Base-by-base conservation (phyloP, 2,113 vertebrate species). In the Poecile atricapillus region DNA sequence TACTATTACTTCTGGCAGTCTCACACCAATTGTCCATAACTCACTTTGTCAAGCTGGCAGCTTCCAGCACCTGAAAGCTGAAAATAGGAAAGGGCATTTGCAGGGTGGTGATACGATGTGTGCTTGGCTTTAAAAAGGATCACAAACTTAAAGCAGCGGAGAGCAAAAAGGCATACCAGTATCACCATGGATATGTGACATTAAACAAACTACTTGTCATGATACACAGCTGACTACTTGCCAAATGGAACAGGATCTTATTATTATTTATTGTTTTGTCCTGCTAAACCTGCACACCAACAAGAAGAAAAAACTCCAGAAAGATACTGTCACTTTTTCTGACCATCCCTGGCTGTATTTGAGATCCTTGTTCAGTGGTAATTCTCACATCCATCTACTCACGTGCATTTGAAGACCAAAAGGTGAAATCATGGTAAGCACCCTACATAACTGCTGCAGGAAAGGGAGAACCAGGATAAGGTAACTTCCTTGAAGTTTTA, bases 31-130 rank as follows among this genome's bases (percentile, higher is more conserved):
- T 73, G 70, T 90, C 75, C 75, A 23, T 94, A 94, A 86, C 79
- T 92, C 84, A 79, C 59, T 94, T 84, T 46, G 84, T 84, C 91
- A 96, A 94, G 88, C 65, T 82, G 78, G 93, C 77, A 91, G 73
- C 67, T 87, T 84, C 71, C 81, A 93, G 79, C 52, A 82, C 86
- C 85, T 83, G 79, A 95, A 88, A 95, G 90, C 85, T 18, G 7
- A 95, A 97, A 97, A 95, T 90, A 93, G 90, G 93, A 96, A 97
- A 94, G 89, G 87, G 90, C 78, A 95, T 95, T 94, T 83, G 74
- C 93, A 90, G 83, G 68, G 77, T 16, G 19, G 73, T 52, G 83
- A 92, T 89, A 93, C 3, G 4, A 91, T 83, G 83, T 82, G 87
- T 73, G 83, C 69, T 81, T 77, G 73, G 71, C 91, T 93, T 95